These are phyloP conservation scores for Oscarella lobularis DNA, from an alignment of 37 sponge, comb jelly and placozoan genomes.

Conservation along the genomic window DNA sequence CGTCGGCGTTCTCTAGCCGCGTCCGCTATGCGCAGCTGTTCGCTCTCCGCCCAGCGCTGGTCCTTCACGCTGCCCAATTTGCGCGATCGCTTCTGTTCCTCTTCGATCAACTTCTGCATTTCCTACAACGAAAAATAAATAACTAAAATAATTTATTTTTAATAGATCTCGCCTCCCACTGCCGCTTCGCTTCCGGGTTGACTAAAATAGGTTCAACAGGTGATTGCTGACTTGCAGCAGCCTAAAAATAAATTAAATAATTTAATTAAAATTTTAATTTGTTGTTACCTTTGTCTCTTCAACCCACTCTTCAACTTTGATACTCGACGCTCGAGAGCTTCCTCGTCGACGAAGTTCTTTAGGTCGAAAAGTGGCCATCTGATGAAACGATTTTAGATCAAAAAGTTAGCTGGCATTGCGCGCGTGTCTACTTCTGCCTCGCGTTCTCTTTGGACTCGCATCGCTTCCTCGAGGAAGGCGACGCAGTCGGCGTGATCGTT, in stretches of 20 bases:
- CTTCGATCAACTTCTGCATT: background rate
- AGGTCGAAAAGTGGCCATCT: too few relatives aligned
- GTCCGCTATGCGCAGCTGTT: background rate
- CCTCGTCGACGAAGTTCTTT: too few relatives aligned
- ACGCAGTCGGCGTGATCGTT: conserved; percentile 28
- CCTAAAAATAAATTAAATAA: too few relatives aligned
- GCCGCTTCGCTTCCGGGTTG: background rate
- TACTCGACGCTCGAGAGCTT: background rate
- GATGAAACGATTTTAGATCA: too few relatives aligned
- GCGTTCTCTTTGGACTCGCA: conserved; percentile 10
- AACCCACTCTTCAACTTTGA: background rate
- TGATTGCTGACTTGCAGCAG: background rate
- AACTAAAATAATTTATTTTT: background rate
- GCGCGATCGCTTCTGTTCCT: background rate
- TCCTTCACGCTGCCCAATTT: background rate
- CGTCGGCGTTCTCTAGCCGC: background rate
- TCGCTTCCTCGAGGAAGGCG: conserved; percentile 14
- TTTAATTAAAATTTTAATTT: conserved; percentile 9
- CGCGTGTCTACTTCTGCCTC: too few relatives aligned
- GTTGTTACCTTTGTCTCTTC: background rate
- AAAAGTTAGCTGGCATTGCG: too few relatives aligned
- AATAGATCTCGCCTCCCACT: background rate
- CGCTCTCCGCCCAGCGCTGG: background rate
- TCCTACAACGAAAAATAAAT: background rate
- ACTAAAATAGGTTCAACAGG: background rate